Base-by-base conservation (phyloP, 1,140 invertebrate species). In the Micrasema longulum region DNA sequence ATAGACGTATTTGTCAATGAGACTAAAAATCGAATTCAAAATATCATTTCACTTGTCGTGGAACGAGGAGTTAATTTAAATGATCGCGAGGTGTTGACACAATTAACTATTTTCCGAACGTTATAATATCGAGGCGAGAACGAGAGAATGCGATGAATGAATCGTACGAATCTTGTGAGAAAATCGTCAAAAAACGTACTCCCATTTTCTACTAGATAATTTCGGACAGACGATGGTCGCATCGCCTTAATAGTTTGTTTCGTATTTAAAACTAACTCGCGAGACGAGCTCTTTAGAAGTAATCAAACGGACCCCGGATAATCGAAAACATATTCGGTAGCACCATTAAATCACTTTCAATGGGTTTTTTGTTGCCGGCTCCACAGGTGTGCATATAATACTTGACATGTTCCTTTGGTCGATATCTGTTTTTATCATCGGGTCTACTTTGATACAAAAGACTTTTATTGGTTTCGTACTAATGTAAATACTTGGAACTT, bases 341-440 rank as follows among this genome's bases (percentile, higher is more conserved):
- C 36, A 45, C 14, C 12, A 45, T n/a, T 14, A 41, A 62, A 43
- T 43, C 36, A 41, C 18, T 18, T 11, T 22, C 57, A 45, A 43
- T 41, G 23, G n/a, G n/a, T 57, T 63, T n/a, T 63, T 63, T 43
- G 36, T 63, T 12, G 18, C 23, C 4, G 57, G 14, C 57, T n/a
- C 57, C 57, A 45, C 57, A 63, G 57, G 57, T 43, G 57, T 43
- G 16, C 57, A n/a, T 63, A 23, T n/a, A n/a, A n/a, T 18, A 57
- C 18, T 57, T 36, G 31, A 31, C 31, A 57, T 57, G 23, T 57
- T 31, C 53, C 53, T 16, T 57, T 20, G 10, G 16, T 52, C 20
- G 12, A 23, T 52, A 52, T 52, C 48, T 23, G 48, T 52, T 52
- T 52, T 23, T 52, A 52, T 23, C 48, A 52, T 52, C 48, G 20